Percentiles rank a stretch among this genome's conserved stretches.
These are phyloP conservation scores for Penaeus vannamei DNA, from an alignment of 1,140 invertebrate species.

Conservation along the genomic window DNA sequence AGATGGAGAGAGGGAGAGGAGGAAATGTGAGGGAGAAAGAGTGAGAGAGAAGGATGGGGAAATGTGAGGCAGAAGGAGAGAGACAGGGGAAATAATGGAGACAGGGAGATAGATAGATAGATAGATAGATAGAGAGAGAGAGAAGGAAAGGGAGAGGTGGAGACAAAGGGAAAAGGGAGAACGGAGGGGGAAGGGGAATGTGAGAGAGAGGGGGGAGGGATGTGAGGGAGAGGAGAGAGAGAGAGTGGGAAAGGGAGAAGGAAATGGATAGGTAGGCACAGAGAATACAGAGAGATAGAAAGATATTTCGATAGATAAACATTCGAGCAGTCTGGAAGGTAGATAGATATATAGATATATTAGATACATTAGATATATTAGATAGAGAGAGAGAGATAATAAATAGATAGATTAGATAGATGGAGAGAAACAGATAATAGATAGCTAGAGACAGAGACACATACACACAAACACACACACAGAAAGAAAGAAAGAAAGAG, in stretches of 20 bases:
- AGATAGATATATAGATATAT: background rate
- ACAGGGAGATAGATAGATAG: background rate
- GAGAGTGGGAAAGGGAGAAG: background rate
- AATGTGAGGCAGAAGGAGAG: conserved; percentile 1
- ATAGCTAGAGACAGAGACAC: background rate
- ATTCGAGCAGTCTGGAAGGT: background rate
- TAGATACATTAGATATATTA: no score
- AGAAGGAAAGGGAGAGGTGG: conserved; percentile 10
- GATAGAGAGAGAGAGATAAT: background rate
- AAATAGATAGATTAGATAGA: background rate
- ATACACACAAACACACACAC: no score
- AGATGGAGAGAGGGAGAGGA: background rate
- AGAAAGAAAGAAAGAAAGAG: background rate
- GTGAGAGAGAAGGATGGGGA: background rate
- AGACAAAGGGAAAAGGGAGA: background rate
- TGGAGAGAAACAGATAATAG: background rate
- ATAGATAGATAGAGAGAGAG: background rate
- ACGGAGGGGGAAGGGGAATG: background rate
- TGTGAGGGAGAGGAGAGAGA: background rate
- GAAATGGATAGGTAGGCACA: background rate
- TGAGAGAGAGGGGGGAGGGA: background rate
- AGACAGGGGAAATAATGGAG: background rate
- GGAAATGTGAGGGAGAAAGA: background rate
- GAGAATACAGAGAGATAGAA: background rate
- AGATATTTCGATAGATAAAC: background rate